Evolutionary conservation across 1,140 invertebrate genomes (phyloP), one percentile per base, ranked within the genome.

Genomic region (Potamilus streckersoni): DNA sequence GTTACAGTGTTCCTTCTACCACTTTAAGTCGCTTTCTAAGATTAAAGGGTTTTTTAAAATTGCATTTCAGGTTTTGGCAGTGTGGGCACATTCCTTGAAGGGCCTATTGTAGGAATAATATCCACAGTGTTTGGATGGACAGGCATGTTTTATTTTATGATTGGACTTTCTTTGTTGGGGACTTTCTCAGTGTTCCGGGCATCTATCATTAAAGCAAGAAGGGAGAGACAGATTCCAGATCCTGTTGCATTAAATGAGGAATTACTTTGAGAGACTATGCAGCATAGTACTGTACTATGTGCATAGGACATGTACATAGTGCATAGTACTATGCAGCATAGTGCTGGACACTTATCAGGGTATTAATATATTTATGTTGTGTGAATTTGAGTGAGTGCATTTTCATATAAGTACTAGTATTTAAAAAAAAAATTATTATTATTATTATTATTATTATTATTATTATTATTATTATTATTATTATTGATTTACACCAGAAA

Each of bases 41-140:
- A 4, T 69, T 17, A 63, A n/a, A 63, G 27, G 27, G 8, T 12
- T 63, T 63, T 77, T 31, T 71, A 20, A 59, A 20, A 59, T 63
- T 19, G 80, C 15, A 67, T 81, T 83, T 55, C 73, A 89, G 91
- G 91, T 20, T 89, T 92, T 84, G 91, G 91, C 13, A 91, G 90
- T 71, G 79, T 92, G 63, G 92, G 92, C 1, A 91, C 91, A 12
- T 90, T 92, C 63, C 76, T 92, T 38, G 90, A 92, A 82, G 92
- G 92, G 2, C 92, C 92, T 27, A 69, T 92, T 8, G 89, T 92
- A 71, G 91, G 91, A 19, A 79, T 88, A 23, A 83, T 92, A 1
- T 86, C 90, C 15, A 86, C 88, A 14, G 76, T 79, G 13, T 91
- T 89, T 77, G 91, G 91, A n/a, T 92, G 91, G 91, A 85, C 86